Evolutionary conservation across 2,888 invertebrate genomes (phyloP), one percentile per base, ranked within the genome.

Genomic region (Phytoseiulus persimilis): DNA sequence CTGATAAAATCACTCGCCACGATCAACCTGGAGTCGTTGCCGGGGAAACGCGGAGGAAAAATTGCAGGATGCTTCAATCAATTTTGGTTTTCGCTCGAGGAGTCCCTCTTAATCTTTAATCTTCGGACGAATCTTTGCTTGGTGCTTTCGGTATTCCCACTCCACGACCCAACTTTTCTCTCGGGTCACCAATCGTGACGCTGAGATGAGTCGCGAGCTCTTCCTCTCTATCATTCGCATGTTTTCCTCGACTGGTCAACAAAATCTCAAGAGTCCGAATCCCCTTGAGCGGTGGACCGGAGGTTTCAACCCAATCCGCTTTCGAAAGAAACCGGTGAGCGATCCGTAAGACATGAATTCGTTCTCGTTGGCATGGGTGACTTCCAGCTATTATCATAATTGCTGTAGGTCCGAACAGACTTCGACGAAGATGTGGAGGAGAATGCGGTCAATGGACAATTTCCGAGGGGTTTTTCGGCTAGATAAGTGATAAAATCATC

Each of bases 1-100:
- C 65, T 65, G 65, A 65, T 65, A 65, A 65, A 65, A 65, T 65
- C 65, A 65, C 65, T 65, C 65, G 65, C 65, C 65, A 65, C 65
- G 65, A 65, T 65, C 18, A 14, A 14, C 46, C 9, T 14, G 46
- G 46, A 46, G 6, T 46, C 46, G 46, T 46, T 46, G 46, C 46
- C 9, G 14, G 14, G 14, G 46, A 46, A 11, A 14, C 65, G 65
- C 1, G 18, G 65, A 18, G 18, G 18, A 65, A 65, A 65, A 65
- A 65, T 65, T 65, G 65, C 5, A 18, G 65, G 65, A 65, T 65
- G 65, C 65, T 65, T 65, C 65, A 65, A 65, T 65, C 65, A 65
- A 65, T 65, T 65, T 65, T 23, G 65, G 65, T 6, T 65, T 65
- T 14, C 18, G 65, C 65, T 23, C 65, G 65, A 65, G 18, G 18